Base-by-base conservation (phyloP, 2,797 vertebrate species). In the Menidia menidia region DNA sequence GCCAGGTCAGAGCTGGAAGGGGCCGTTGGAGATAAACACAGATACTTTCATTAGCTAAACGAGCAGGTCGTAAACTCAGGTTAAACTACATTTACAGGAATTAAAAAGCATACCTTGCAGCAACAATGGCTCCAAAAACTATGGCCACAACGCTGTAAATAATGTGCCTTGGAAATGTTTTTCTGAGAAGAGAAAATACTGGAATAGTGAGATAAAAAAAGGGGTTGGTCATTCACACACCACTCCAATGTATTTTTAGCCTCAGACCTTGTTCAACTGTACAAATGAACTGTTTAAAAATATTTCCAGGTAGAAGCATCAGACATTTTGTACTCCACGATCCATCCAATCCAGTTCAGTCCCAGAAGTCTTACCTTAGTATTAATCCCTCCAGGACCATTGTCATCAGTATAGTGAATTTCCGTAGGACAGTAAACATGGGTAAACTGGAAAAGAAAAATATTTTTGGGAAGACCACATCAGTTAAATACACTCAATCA, bases 401-500 rank as follows among this genome's bases (percentile, higher is more conserved):
- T 19, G 96, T 98, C 83, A 98, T 94, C 71, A 97, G 83, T 87
- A 98, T 97, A 71, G 96, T 95, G 92, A 98, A 98, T 87, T 98
- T 98, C 79, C 97, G 92, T 84, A 98, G 92, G 13, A 97, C 96
- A 14, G 97, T 98, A 88, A 98, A 98, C 96, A 98, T 98, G n/a
- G 97, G 96, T 81, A 98, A 94, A 83, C 96, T 98, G 94, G 68
- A 64, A 85, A 89, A 90, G 59, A 78, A 4, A 64, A 66, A 71
- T 0, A 0, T 47, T 74, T 68, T 35, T 8, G 13, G 2, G 8
- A 44, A 48, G 3, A 62, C 11, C 11, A 53, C 6, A 35, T 18
- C 12, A 39, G 14, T 54, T 2, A 2, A 47, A 39, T 48, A n/a
- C 2, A 6, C 0, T 25, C 3, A 15, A 44, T 18, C 2, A 64